Evolutionary conservation across 2,888 invertebrate species (phyloP).

Genomic region (Erannis defoliaria): DNA sequence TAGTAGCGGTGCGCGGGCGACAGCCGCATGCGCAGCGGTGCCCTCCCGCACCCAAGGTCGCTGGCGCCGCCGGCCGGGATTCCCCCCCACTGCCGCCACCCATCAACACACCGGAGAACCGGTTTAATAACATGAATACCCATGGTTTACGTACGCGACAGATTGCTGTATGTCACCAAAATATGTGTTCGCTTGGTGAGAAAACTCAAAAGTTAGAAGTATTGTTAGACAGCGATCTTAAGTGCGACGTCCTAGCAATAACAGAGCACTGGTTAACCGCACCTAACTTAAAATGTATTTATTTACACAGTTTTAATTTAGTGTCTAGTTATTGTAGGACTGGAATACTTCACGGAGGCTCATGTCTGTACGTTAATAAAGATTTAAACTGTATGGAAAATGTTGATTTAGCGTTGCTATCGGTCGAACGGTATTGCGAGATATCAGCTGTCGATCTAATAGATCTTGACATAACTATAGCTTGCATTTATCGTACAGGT

Average conservation of each 20-base stretch:
- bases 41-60: background rate
- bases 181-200: background rate
- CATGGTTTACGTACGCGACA: background rate
- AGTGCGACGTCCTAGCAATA: background rate
- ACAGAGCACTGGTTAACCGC: background rate
- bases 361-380: background rate
- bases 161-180: background rate
- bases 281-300: no score
- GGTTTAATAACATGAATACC: background rate
- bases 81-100: background rate
- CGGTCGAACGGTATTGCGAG: background rate
- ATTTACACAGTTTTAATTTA: background rate
- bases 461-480: background rate
- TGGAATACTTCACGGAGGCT: background rate
- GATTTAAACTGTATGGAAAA: background rate
- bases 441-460: background rate
- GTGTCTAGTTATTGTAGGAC: background rate
- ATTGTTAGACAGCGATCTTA: background rate
- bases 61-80: background rate
- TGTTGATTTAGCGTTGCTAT: background rate
- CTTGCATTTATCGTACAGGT: background rate
- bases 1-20: background rate
- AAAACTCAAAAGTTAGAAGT: constrained; percentile 2
- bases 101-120: background rate
- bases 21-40: background rate